Evolutionary conservation across 1,140 invertebrate genomes (phyloP).

Genomic region (Euwallacea similis): DNA sequence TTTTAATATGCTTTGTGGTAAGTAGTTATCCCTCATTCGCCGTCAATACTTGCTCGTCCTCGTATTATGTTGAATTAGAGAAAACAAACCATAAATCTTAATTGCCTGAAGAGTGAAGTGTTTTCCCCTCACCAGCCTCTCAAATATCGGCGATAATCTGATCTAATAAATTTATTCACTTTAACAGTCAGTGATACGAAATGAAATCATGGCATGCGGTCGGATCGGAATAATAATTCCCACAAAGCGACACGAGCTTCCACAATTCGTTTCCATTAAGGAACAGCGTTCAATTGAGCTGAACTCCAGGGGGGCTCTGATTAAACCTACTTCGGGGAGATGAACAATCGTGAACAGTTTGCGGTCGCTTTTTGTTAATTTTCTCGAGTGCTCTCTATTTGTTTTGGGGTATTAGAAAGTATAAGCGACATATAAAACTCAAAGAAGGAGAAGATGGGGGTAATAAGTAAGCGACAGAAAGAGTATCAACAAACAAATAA

Average conservation of each 20-base stretch:
- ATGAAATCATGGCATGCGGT: constrained; percentile 38
- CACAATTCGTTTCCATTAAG: constrained; percentile 41
- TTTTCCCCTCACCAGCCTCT: constrained; percentile 23
- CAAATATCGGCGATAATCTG: constrained; percentile 31
- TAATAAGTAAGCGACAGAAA: too few species aligned
- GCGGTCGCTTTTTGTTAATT: constrained; percentile 35
- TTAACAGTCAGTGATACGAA: constrained; percentile 22
- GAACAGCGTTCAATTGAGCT: constrained; percentile 33
- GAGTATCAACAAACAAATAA: too few species aligned
- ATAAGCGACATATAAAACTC: neutral
- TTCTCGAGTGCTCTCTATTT: constrained; percentile 29
- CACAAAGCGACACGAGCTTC: constrained; percentile 37
- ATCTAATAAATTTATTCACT: constrained; percentile 35
- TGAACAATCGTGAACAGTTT: constrained; percentile 37
- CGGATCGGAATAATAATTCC: constrained; percentile 38
- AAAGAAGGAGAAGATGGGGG: too few species aligned
- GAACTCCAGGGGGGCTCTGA: constrained; percentile 35
- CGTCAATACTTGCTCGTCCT: neutral
- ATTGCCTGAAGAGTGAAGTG: neutral
- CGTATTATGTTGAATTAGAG: constrained; percentile 1
- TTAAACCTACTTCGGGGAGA: constrained; percentile 38
- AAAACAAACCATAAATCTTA: constrained; percentile 26
- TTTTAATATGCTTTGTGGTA: constrained; percentile 28
- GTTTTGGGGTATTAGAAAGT: constrained; percentile 4
- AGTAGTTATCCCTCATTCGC: constrained; percentile 4